Percentiles rank a stretch among this genome's conserved stretches.
Conservation (phyloP, 92 coral and sea anemone genomes). For the Porites rus region DNA sequence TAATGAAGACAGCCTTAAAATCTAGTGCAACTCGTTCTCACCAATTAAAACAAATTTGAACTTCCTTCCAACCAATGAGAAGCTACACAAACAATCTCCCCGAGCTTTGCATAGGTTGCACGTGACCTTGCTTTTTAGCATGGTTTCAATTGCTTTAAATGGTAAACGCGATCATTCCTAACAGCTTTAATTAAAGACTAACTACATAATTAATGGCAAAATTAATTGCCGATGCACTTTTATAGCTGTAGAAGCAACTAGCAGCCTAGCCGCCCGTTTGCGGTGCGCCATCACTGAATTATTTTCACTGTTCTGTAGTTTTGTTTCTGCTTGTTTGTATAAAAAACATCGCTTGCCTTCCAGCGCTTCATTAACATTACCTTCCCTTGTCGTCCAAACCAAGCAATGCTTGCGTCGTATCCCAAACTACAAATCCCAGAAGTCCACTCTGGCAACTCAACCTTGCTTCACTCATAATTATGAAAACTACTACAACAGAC, state of each 20-base stretch:
- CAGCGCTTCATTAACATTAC: neutral
- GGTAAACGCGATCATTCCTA: neutral
- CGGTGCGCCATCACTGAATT: neutral
- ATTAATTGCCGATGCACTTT: neutral
- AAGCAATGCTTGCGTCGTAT: neutral
- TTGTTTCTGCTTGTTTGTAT: too few relatives aligned
- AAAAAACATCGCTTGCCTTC: neutral
- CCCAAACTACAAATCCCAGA: constrained; percentile 20
- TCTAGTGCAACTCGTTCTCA: neutral
- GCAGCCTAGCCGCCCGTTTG: neutral
- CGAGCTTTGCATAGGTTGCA: neutral
- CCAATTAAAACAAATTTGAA: neutral
- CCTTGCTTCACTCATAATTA: neutral
- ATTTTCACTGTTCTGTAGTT: neutral
- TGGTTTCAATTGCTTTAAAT: too few relatives aligned
- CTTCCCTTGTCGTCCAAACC: neutral
- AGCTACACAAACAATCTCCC: neutral
- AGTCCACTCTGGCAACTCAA: constrained; percentile 9
- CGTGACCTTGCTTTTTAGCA: neutral
- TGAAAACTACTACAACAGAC: constrained; percentile 1
- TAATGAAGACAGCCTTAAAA: neutral
- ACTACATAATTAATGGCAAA: neutral
- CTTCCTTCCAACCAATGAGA: neutral
- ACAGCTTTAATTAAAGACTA: neutral
- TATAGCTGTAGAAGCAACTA: neutral